Conservation (phyloP, 2,113 vertebrate genomes). For the Variabilichromis moorii region DNA sequence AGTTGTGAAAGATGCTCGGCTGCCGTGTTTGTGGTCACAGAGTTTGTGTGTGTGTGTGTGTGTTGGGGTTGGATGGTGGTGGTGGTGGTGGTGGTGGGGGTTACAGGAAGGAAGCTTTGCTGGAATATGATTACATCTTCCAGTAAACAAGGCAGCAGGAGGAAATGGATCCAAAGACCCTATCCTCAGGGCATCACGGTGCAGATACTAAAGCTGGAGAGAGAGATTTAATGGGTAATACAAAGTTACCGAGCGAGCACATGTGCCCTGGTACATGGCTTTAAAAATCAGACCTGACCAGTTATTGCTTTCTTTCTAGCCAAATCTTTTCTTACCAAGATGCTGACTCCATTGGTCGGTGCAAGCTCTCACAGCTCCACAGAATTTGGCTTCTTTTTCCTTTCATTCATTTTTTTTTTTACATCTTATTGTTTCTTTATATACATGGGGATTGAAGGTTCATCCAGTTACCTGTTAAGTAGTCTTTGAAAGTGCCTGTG, state of each 20-base stretch:
- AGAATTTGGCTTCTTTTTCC: neutral
- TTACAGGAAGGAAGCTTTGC: constrained; percentile 62
- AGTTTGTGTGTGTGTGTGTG: neutral
- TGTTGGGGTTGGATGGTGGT: neutral
- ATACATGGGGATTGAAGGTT: neutral
- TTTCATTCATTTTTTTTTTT: neutral
- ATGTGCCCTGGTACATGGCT: neutral
- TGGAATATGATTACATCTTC: constrained; percentile 65
- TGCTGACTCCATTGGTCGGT: neutral
- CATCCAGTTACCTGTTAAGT: neutral
- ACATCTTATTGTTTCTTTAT: neutral
- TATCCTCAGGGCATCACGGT: constrained; percentile 22
- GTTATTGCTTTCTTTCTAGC: neutral
- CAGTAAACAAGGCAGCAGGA: constrained; percentile 54
- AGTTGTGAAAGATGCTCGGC: neutral
- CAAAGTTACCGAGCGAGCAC: neutral
- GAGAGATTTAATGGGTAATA: neutral
- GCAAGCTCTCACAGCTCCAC: neutral
- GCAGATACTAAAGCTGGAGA: neutral
- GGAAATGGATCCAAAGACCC: constrained; percentile 52
- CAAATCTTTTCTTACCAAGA: neutral
- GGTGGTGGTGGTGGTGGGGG: neutral
- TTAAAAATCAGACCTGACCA: neutral
- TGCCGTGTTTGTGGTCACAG: neutral
- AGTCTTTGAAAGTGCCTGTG: neutral